Evolutionary conservation across 2,888 invertebrate genomes (phyloP), one percentile per base, ranked within the genome.

Genomic region (Hyposoter didymator): DNA sequence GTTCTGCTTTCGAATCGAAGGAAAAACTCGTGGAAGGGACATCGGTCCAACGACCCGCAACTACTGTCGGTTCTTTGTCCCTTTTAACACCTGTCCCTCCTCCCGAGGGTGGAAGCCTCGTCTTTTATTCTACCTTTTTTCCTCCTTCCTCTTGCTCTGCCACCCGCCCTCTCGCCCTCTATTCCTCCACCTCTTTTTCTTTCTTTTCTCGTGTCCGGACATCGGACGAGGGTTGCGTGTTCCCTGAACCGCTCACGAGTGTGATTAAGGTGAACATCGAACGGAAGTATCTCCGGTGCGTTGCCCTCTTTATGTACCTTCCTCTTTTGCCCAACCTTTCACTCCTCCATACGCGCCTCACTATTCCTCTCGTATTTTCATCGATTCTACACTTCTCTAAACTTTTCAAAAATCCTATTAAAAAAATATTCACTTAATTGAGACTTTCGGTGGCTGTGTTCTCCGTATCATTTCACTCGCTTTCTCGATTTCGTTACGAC

Each of bases 281-380:
- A 64, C 85, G 85, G 85, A 85, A 85, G 83, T 78, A 74, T 62
- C 82, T 69, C 62, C 76, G 82, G 82, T 82, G 80, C 85, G 76
- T 85, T 78, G 82, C 82, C 85, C 85, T 83, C 82, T 76, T 52
- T 12, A 17, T 45, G 55, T 45, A 47, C 67, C 28, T 39, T 39
- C 62, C 12, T 47, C 35, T 85, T 45, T 52, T 64, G 49, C 62
- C 75, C 12, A 14, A 55, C 59, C 74, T 74, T 66, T 39, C 22
- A 39, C 55, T 59, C 17, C 67, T 59, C 19, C 28, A 66, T 81
- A 22, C 32, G 35, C 35, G 35, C 35, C 35, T 35, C 32, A 2
- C 17, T 1, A 12, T 28, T 22, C 7, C 55, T 19, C 22, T 14
- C 43, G n/a, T n/a, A 39, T 73, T 73, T 59, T 22, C 19, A 73